These are phyloP conservation scores for Gambusia yucatana DNA, from an alignment of 2,797 vertebrate genomes.

Conservation along the genomic window DNA sequence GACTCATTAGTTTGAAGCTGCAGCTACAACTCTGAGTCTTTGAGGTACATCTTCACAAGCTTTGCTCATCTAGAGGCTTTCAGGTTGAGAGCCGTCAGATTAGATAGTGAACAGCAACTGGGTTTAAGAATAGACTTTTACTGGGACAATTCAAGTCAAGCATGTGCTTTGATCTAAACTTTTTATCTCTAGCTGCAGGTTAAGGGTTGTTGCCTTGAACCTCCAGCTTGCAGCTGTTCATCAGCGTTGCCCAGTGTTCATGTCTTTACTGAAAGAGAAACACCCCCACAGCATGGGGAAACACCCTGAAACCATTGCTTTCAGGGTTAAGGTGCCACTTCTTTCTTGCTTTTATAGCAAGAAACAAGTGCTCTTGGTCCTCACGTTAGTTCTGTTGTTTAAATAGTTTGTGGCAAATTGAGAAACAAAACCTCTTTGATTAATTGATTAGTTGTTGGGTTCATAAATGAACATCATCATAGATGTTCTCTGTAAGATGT, in stretches of 20 bases:
- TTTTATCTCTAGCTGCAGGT: background rate
- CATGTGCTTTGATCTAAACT: constrained; percentile 1
- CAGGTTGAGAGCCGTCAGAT: background rate
- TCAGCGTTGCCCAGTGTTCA: background rate
- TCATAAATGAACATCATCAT: background rate
- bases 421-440: background rate
- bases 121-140: background rate
- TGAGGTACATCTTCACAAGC: background rate
- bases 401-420: background rate
- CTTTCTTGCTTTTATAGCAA: background rate
- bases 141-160: background rate
- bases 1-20: background rate
- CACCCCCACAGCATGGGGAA: background rate
- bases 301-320: background rate
- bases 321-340: background rate
- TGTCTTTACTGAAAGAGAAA: background rate
- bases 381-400: background rate
- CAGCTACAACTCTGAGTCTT: background rate
- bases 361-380: background rate
- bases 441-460: background rate
- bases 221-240: background rate
- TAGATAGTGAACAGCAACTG: background rate
- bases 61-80: background rate
- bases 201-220: background rate
- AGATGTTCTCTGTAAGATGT: background rate